Evolutionary conservation across 2,797 vertebrate genomes (phyloP).

Genomic region (Mormyrus hasselquistii): DNA sequence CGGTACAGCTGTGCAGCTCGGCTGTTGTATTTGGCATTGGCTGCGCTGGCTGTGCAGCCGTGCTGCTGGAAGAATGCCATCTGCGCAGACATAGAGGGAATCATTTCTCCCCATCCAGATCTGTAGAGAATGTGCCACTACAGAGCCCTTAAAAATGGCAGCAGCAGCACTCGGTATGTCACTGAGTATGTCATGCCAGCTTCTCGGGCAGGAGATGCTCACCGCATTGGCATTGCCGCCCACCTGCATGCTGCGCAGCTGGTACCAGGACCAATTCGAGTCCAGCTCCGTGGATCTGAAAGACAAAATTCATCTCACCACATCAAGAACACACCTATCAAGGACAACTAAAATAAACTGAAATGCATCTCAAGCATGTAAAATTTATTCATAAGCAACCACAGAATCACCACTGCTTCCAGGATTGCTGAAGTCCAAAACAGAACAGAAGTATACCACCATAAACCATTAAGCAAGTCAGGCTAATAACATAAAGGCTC

Average conservation of each 20-base stretch:
- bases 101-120: background rate
- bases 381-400: background rate
- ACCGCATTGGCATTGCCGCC: constrained; percentile 88
- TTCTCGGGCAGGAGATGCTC: constrained; percentile 42
- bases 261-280: constrained; percentile 97
- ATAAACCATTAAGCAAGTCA: background rate
- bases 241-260: constrained; percentile 93
- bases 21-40: constrained; percentile 88
- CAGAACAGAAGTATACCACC: background rate
- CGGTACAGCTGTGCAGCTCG: constrained; percentile 80
- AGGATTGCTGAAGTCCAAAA: background rate
- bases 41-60: constrained; percentile 70
- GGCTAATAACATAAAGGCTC: background rate
- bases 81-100: constrained; percentile 47
- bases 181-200: background rate
- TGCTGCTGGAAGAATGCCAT: constrained; percentile 82
- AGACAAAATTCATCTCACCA: background rate
- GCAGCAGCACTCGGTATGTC: background rate
- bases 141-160: background rate
- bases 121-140: background rate
- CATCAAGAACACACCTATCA: background rate
- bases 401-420: background rate
- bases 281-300: constrained; percentile 90
- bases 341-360: background rate
- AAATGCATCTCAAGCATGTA: background rate